Conservation (phyloP, 2,797 vertebrate species). For the Danio choprae region DNA sequence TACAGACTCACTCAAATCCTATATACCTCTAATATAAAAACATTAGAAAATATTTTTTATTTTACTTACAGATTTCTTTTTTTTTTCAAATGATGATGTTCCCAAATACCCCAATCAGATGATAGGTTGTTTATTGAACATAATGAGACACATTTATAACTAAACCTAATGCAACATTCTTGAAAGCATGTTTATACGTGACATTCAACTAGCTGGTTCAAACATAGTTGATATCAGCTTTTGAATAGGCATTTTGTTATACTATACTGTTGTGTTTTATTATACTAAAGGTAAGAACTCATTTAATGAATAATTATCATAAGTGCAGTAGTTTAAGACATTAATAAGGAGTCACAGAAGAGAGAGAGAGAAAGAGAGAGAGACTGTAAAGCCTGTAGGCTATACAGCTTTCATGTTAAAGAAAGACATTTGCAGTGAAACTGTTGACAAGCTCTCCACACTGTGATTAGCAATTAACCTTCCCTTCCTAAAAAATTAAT, state of each 20-base stretch:
- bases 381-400: conserved; percentile 62
- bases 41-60: background rate
- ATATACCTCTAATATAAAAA: background rate
- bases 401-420: conserved; percentile 69
- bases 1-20: background rate
- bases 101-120: background rate
- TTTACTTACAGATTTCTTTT: background rate
- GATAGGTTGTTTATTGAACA: no score
- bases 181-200: no score
- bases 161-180: no score
- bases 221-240: no score
- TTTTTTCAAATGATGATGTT: background rate
- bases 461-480: conserved; percentile 83
- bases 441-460: conserved; percentile 78
- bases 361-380: background rate
- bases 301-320: background rate
- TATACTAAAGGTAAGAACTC: background rate
- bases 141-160: no score
- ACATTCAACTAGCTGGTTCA: no score
- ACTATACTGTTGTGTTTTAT: no score
- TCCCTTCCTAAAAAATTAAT: conserved; percentile 80
- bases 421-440: conserved; percentile 77
- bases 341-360: background rate
- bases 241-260: no score
- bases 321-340: conserved; percentile 1